These are phyloP conservation scores for Brachionichthys hirsutus DNA, from an alignment of 2,113 vertebrate species.

Conservation along the genomic window DNA sequence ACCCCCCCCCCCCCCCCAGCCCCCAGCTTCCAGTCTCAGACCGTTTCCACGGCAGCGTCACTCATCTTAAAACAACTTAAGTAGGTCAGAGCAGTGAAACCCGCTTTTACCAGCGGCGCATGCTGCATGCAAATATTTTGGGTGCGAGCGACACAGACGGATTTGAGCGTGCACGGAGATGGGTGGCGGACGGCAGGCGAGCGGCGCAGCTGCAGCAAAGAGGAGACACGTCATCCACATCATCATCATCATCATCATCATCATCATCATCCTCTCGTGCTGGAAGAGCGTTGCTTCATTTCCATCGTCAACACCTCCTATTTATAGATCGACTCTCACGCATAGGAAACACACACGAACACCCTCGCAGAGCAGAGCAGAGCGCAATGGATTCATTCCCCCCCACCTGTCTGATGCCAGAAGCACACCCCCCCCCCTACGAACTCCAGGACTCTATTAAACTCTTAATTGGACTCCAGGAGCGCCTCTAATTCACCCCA, in stretches of 20 bases:
- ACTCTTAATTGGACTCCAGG: constrained; percentile 64
- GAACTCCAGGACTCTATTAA: constrained; percentile 59
- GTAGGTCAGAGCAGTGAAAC: constrained; percentile 65
- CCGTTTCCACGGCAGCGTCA: constrained; percentile 34
- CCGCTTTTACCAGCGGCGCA: constrained; percentile 45
- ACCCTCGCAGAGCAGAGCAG: constrained; percentile 20
- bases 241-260: no score
- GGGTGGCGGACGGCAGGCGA: constrained; percentile 28
- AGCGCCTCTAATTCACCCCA: constrained; percentile 30
- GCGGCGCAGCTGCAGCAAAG: no score
- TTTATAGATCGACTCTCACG: constrained; percentile 71
- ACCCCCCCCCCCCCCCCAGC: constrained; percentile 3
- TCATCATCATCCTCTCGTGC: constrained; percentile 22
- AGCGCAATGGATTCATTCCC: constrained; percentile 8
- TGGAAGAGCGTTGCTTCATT: constrained; percentile 46
- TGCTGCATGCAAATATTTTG: constrained; percentile 63
- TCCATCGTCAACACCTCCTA: constrained; percentile 68
- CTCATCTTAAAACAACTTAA: constrained; percentile 64
- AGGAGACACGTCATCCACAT: no score
- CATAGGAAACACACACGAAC: constrained; percentile 47
- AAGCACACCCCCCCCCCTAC: constrained; percentile 8
- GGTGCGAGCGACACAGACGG: constrained; percentile 44
- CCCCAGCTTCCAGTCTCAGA: constrained; percentile 44
- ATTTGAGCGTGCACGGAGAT: no score
- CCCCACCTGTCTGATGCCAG: constrained; percentile 9